phyloP scores from a whole-genome alignment of 2,888 invertebrate species.

The Lasioglossum lativentre region DNA sequence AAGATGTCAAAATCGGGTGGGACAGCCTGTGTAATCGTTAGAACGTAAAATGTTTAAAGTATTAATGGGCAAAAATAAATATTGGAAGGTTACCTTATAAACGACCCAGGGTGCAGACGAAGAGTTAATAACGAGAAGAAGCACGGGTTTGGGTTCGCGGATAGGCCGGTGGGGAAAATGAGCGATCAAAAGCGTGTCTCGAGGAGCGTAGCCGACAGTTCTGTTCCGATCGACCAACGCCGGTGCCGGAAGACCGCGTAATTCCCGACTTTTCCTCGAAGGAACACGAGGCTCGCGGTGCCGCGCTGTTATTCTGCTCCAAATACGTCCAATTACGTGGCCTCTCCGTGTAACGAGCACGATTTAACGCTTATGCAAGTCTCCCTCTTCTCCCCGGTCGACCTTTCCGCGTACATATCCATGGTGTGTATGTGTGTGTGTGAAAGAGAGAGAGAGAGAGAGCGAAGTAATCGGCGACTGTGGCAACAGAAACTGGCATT shows the following conservation, averaged over 20 bases:
- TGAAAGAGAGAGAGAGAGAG: slow-evolving; percentile 21
- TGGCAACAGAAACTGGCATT: slow-evolving; percentile 74
- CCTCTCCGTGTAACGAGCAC: slow-evolving; percentile 66
- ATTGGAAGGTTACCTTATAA: background rate
- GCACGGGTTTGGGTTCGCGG: background rate
- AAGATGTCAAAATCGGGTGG: too few species aligned
- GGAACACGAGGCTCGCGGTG: slow-evolving; percentile 25
- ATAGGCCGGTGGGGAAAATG: background rate
- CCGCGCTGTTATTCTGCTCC: slow-evolving; percentile 69
- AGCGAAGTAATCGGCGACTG: slow-evolving; percentile 60
- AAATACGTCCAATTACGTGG: slow-evolving; percentile 70
- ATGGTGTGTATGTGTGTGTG: background rate
- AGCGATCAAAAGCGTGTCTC: background rate
- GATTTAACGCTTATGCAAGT: slow-evolving; percentile 74
- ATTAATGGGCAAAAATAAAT: too few species aligned
- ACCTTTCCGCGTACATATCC: slow-evolving; percentile 36
- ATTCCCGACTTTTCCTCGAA: slow-evolving; percentile 30
- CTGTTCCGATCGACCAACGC: slow-evolving; percentile 3
- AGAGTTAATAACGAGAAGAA: background rate
- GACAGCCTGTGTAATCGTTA: too few species aligned
- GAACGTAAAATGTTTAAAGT: too few species aligned
- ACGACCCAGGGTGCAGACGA: background rate
- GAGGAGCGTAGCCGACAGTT: background rate
- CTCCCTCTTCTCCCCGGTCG: slow-evolving; percentile 17
- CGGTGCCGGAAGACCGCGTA: slow-evolving; percentile 1